Base-by-base conservation (phyloP, 1,140 invertebrate genomes). In the Leptopilina boulardi region DNA sequence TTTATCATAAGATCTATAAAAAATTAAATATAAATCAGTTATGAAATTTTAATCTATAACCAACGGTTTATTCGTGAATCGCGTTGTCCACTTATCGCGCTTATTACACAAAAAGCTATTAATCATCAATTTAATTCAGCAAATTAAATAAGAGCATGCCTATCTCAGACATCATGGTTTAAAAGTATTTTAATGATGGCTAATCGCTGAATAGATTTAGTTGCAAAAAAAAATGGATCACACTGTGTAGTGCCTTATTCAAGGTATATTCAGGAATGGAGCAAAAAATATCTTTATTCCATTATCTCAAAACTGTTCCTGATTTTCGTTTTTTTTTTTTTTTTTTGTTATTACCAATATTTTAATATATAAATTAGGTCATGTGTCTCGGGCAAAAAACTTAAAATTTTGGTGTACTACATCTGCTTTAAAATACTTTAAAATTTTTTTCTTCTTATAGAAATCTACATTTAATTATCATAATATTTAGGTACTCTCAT, bases 91-190 rank as follows among this genome's bases (percentile, higher is more conserved):
- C 54, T 23, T 23, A 59, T 59, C 54, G 54, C 18, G 19, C 19
- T 23, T 59, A 23, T 59, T 59, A 59, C 21, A 23, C 18, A 6
- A 23, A 23, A 59, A 59, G 19, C 54, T 19, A 23, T 23, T 59
- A 21, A 59, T 59, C 19, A 59, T 59, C 26, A 66, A 30, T 30
- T 66, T 30, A 30, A 66, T 66, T 66, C 59, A 30, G 59, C 59
- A 66, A 66, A 66, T 26, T n/a, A 34, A 66, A 66, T 66, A 66
- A 66, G 59, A 66, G 23, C 26, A 66, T 66, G 59, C 15, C 23
- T 66, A 66, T 66, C 23, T 15, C 3, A 66, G 26, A 30, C 26
- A 66, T n/a, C n/a, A n/a, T n/a, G 18, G 21, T 10, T 66, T 66
- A 2, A 66, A 30, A 34, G 23, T 66, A 11, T 30, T 15, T 66